Conservation (phyloP, 2,113 vertebrate species). For the Rhabdornis inornatus region DNA sequence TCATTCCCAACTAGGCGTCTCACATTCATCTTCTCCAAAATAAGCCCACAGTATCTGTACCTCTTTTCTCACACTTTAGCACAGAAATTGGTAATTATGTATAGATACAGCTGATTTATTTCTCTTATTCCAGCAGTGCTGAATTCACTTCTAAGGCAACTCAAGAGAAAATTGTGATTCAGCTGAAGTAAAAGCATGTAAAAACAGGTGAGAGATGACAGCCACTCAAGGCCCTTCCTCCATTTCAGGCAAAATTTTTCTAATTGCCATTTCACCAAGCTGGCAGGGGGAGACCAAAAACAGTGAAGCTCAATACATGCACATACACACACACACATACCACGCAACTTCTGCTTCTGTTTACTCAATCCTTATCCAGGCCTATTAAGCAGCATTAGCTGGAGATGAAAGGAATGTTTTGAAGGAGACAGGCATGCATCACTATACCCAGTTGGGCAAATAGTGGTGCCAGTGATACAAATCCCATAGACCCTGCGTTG, state of each 20-base stretch:
- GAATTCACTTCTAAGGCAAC: neutral
- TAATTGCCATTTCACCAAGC: neutral
- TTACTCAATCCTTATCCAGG: neutral
- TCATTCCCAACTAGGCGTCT: neutral
- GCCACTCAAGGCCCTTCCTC: neutral
- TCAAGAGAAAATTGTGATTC: neutral
- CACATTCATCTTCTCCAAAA: neutral
- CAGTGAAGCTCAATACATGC: neutral
- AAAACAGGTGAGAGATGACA: neutral
- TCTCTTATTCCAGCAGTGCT: neutral
- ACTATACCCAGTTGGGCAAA: neutral
- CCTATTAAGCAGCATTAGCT: conserved; percentile 11
- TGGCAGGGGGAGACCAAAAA: neutral
- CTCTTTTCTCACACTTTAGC: neutral
- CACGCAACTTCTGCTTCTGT: conserved; percentile 1
- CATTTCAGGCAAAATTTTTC: neutral
- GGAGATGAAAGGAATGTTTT: conserved; percentile 33
- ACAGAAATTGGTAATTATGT: neutral
- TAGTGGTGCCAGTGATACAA: neutral
- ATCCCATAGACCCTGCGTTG: neutral
- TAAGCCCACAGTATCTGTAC: neutral
- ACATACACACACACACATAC: neutral
- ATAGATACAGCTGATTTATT: neutral
- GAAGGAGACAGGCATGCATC: neutral
- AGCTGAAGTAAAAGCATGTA: neutral